Evolutionary conservation across 2,797 vertebrate genomes (phyloP).

Genomic region (Fringilla coelebs): DNA sequence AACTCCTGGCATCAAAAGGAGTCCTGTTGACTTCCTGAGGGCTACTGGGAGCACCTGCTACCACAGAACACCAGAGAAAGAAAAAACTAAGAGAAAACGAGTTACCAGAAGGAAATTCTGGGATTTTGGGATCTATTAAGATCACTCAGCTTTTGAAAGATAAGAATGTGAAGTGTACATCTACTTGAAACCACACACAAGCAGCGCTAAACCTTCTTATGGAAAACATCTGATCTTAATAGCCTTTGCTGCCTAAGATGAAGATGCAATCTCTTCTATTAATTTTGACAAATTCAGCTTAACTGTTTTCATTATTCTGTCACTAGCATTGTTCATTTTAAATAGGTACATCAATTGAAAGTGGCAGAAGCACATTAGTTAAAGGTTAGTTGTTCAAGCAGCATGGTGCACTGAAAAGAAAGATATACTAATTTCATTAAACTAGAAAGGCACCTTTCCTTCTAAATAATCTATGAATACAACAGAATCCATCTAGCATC

Average conservation of each 20-base stretch:
- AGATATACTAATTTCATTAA: conserved; percentile 19
- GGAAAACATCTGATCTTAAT: conserved; percentile 23
- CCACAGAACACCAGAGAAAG: neutral
- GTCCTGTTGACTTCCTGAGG: neutral
- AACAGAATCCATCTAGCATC: neutral
- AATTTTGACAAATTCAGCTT: conserved; percentile 63
- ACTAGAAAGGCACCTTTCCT: neutral
- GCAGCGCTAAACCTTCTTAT: neutral
- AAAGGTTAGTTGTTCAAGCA: conserved; percentile 61
- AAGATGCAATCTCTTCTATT: conserved; percentile 48
- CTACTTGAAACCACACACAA: neutral
- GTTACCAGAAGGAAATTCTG: neutral
- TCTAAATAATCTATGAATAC: neutral
- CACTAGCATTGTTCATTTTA: conserved; percentile 54
- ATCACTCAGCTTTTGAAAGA: neutral
- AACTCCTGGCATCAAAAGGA: neutral
- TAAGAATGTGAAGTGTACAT: neutral
- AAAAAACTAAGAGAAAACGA: neutral
- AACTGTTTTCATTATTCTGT: conserved; percentile 67
- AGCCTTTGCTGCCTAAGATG: conserved; percentile 4
- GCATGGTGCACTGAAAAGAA: neutral
- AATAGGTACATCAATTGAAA: conserved; percentile 46
- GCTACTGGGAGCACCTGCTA: neutral
- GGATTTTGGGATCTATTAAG: neutral
- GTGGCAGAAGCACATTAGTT: conserved; percentile 55